These are phyloP conservation scores for Ceriagrion tenellum DNA, from an alignment of 2,888 invertebrate species.

Conservation along the genomic window DNA sequence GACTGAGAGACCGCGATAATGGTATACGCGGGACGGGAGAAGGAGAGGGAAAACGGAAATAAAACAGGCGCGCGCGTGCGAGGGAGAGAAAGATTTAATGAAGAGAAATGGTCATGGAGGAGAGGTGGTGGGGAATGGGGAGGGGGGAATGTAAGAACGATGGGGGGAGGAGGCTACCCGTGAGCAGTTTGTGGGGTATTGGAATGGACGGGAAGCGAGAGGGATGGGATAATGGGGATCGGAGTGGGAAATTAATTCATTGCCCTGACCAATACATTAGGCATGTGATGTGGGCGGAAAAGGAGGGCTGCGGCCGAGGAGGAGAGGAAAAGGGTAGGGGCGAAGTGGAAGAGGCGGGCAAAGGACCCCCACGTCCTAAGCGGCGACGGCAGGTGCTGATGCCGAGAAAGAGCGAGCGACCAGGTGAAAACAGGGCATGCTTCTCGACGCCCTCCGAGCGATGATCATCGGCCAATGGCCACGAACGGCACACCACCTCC, in stretches of 20 bases:
- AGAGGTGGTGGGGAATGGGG: background rate
- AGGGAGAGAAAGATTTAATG: no score
- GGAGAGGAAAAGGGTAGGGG: background rate
- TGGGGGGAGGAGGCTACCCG: background rate
- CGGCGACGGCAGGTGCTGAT: slow-evolving; percentile 37
- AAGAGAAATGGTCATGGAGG: background rate
- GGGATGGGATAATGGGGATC: background rate
- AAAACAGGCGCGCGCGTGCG: background rate
- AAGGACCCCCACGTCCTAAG: background rate
- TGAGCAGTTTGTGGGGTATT: background rate
- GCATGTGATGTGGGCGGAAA: slow-evolving; percentile 56
- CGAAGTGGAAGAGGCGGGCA: background rate
- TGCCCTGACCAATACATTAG: slow-evolving; percentile 58
- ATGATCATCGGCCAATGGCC: slow-evolving; percentile 52
- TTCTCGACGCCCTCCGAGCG: slow-evolving; percentile 43
- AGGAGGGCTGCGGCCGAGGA: background rate
- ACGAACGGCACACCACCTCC: background rate
- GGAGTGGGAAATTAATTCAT: slow-evolving; percentile 58
- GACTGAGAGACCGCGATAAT: background rate
- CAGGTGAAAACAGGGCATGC: slow-evolving; percentile 42
- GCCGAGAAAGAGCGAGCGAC: slow-evolving; percentile 15
- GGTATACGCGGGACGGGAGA: background rate
- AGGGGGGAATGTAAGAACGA: background rate
- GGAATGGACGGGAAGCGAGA: slow-evolving; percentile 6
- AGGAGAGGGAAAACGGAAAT: background rate